A percentile compares a stretch with the other conserved stretches of the same genome.
phyloP scores from a whole-genome alignment of 2,113 vertebrate species.

The Phylloscopus trochiloides region DNA sequence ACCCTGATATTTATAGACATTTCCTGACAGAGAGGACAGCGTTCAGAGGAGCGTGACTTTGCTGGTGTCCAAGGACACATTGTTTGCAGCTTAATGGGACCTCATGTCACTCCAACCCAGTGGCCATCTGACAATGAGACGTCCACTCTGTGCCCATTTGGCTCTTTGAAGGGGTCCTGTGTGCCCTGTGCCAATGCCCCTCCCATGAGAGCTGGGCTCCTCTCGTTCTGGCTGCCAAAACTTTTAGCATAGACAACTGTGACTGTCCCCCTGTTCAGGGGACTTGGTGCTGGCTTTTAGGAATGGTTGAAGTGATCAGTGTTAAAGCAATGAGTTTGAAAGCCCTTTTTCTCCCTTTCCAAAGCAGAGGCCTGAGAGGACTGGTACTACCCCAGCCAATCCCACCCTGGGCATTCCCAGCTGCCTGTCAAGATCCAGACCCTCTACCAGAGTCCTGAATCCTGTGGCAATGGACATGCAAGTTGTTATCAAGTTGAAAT shows the following conservation, averaged over 20 bases:
- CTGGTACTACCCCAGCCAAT: not conserved
- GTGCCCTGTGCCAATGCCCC: not conserved
- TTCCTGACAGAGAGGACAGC: not conserved
- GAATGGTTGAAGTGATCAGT: not conserved
- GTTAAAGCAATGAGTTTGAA: not conserved
- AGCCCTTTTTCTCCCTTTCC: not conserved
- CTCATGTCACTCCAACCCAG: conserved; percentile 63
- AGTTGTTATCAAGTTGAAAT: not conserved
- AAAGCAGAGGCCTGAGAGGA: not conserved
- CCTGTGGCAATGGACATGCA: not conserved
- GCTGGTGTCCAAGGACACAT: not conserved
- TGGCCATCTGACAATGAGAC: not conserved
- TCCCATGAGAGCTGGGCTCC: not conserved
- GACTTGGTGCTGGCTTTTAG: not conserved
- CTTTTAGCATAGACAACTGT: not conserved
- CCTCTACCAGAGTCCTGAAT: too few relatives aligned
- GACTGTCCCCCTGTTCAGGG: not conserved
- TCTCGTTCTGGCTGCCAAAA: not conserved
- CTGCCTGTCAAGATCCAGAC: not conserved
- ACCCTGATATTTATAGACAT: conserved; percentile 48
- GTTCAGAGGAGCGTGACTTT: not conserved
- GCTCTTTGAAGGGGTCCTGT: not conserved
- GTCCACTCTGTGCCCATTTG: not conserved
- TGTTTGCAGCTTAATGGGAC: not conserved
- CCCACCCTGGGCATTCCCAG: not conserved